A percentile compares a stretch with the other conserved stretches of the same genome.
Evolutionary conservation across 2,113 vertebrate species (phyloP).

Genomic region (Heterochromis multidens): DNA sequence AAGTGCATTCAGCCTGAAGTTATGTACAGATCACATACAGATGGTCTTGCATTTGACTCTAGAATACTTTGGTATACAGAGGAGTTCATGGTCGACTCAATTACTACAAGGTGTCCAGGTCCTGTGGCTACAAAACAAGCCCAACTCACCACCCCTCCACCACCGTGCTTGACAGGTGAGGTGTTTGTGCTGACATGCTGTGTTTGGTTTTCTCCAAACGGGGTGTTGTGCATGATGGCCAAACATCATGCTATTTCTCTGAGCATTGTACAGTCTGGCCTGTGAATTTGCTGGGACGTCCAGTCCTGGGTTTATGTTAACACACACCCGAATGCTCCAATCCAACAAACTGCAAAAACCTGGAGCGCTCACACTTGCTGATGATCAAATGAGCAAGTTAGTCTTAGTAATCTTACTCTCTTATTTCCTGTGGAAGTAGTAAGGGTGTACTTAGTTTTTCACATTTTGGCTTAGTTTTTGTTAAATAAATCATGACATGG

Average conservation of each 20-base stretch:
- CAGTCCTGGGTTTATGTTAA: background rate
- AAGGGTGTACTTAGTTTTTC: background rate
- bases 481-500: background rate
- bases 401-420: no score
- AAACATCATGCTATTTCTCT: no score
- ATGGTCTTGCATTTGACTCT: background rate
- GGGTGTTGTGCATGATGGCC: no score
- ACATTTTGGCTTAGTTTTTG: background rate
- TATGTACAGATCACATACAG: no score
- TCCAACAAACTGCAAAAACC: background rate
- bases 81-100: no score
- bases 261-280: background rate
- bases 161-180: no score
- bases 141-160: no score
- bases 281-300: background rate
- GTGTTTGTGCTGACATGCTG: no score
- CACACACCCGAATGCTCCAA: background rate
- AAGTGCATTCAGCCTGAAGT: background rate
- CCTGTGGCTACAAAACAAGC: no score
- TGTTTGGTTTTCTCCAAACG: no score
- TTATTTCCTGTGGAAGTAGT: accelerated
- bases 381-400: background rate
- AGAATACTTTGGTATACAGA: background rate
- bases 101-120: no score
- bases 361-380: background rate